These are phyloP conservation scores for Raja brachyura DNA, from an alignment of 2,113 vertebrate species.

Conservation along the genomic window DNA sequence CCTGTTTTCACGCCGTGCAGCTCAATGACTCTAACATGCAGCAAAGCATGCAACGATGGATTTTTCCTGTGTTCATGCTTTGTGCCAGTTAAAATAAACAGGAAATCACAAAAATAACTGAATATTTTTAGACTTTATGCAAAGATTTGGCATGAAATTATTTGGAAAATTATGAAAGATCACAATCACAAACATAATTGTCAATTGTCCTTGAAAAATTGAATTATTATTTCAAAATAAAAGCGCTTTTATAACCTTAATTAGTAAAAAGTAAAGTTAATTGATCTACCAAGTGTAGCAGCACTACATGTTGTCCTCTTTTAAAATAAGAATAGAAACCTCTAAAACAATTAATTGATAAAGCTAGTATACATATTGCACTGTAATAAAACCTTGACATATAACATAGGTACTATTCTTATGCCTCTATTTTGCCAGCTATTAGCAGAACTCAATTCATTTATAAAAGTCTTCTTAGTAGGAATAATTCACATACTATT, in stretches of 20 bases:
- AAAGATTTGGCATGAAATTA: slow-evolving; percentile 23
- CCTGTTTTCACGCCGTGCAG: too few relatives aligned
- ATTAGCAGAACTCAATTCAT: neutral
- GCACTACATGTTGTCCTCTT: neutral
- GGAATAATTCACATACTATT: neutral
- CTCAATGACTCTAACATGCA: neutral
- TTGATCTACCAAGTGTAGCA: neutral
- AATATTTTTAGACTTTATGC: slow-evolving; percentile 13
- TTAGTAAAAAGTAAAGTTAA: neutral
- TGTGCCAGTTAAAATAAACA: neutral
- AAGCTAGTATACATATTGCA: neutral
- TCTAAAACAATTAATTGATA: slow-evolving; percentile 5
- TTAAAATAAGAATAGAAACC: neutral
- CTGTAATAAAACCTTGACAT: neutral
- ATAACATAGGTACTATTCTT: neutral
- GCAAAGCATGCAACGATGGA: neutral
- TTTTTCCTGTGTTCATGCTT: neutral
- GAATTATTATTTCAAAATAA: neutral
- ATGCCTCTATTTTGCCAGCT: neutral
- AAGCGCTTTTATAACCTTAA: neutral
- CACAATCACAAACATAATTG: neutral
- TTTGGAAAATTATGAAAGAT: neutral
- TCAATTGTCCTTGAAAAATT: neutral
- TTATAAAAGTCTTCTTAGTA: neutral
- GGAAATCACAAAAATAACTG: neutral